These are phyloP conservation scores for Macropus fuliginosus DNA, from an alignment of 2,797 vertebrate genomes.

Conservation along the genomic window DNA sequence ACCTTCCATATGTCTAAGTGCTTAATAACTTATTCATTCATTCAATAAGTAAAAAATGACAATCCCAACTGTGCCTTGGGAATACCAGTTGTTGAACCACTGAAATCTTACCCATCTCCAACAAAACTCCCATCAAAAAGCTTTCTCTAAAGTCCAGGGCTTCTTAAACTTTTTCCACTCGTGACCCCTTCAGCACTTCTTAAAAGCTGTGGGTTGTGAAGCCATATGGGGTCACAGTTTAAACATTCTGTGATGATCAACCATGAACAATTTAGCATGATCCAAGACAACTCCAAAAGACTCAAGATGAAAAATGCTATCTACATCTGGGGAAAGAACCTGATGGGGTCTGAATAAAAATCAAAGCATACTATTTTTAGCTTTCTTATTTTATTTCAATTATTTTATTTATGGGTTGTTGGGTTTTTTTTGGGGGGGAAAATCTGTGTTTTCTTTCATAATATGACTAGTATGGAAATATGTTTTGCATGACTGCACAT, in stretches of 20 bases:
- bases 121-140: neutral
- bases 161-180: no score
- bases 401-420: neutral
- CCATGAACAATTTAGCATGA: neutral
- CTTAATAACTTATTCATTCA: neutral
- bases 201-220: no score
- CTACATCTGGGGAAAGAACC: neutral
- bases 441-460: neutral
- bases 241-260: neutral
- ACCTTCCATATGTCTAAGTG: neutral
- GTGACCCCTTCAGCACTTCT: no score
- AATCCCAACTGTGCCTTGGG: neutral
- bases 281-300: neutral
- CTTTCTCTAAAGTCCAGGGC: neutral
- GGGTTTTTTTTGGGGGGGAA: neutral
- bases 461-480: neutral
- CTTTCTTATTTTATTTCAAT: neutral
- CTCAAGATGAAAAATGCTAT: neutral
- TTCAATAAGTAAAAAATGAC: neutral
- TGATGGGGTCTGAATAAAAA: neutral
- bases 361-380: neutral
- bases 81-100: neutral
- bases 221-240: no score
- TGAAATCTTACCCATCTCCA: neutral
- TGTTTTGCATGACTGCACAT: neutral